phyloP scores from a whole-genome alignment of 2,888 invertebrate species.

The Tenthredo notha region DNA sequence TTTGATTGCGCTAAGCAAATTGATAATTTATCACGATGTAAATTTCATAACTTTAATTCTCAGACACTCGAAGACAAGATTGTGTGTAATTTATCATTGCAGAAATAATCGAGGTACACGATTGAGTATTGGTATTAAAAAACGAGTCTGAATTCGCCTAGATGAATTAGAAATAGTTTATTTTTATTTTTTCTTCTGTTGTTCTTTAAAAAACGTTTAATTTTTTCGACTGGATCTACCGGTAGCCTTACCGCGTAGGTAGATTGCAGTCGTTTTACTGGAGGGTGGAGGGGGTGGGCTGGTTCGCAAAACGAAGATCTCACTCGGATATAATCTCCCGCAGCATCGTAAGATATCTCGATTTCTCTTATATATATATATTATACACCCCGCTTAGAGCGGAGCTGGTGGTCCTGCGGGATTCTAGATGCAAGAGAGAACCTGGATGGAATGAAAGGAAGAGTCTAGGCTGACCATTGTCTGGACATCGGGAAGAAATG shows the following conservation, averaged over 20 bases:
- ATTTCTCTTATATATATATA: conserved; percentile 36
- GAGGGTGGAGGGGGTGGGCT: no score
- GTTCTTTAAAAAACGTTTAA: not conserved
- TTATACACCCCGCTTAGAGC: not conserved
- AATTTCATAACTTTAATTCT: not conserved
- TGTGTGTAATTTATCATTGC: conserved; percentile 4
- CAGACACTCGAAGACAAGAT: not conserved
- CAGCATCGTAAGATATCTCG: conserved; percentile 43
- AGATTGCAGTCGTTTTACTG: not conserved
- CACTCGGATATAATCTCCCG: conserved; percentile 49
- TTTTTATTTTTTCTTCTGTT: no score
- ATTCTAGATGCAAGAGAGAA: conserved; percentile 18
- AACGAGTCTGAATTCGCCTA: not conserved
- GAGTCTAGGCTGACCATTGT: conserved; percentile 38
- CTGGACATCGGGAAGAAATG: conserved; percentile 28
- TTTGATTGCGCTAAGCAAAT: conserved; percentile 49
- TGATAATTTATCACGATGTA: conserved; percentile 45
- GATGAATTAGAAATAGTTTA: not conserved
- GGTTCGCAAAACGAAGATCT: conserved; percentile 48
- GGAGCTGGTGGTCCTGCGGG: not conserved
- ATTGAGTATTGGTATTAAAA: not conserved
- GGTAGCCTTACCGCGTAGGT: not conserved
- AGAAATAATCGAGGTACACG: not conserved
- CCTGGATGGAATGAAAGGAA: not conserved
- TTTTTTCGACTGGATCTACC: conserved; percentile 17